These are phyloP conservation scores for Labroides dimidiatus DNA, from an alignment of 2,797 vertebrate species.

Conservation along the genomic window DNA sequence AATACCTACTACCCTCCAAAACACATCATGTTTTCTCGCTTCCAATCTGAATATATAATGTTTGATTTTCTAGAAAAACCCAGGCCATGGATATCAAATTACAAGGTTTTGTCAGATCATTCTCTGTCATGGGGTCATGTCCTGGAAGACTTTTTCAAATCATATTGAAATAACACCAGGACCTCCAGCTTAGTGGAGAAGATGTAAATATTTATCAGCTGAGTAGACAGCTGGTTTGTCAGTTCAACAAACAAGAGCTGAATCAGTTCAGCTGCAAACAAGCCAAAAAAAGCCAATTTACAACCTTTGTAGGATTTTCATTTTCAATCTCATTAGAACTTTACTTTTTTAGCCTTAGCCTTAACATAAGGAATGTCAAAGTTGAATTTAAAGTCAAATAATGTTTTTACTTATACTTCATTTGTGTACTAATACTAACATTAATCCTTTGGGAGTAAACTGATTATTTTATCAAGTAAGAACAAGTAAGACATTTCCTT, in stretches of 20 bases:
- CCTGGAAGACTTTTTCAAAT: slow-evolving; percentile 24
- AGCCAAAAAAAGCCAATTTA: no score
- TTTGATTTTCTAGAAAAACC: not conserved
- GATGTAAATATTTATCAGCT: slow-evolving; percentile 30
- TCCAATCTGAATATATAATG: not conserved
- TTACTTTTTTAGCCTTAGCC: no score
- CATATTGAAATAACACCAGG: slow-evolving; percentile 29
- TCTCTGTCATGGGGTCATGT: slow-evolving; percentile 26
- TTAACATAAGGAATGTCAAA: no score
- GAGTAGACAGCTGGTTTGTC: not conserved
- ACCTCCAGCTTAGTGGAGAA: slow-evolving; percentile 13
- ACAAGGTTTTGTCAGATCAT: slow-evolving; percentile 21
- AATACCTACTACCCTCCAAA: not conserved
- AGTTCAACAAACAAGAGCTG: not conserved
- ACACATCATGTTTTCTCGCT: not conserved
- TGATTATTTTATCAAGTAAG: no score
- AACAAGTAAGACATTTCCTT: no score
- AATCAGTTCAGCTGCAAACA: not conserved
- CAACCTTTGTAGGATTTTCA: no score
- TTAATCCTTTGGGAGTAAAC: no score
- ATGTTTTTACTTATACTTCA: no score
- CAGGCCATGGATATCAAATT: slow-evolving; percentile 12
- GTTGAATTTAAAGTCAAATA: no score
- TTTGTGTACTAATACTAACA: no score
- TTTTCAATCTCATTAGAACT: no score